These are phyloP conservation scores for Hydrolagus colliei DNA, from an alignment of 2,797 vertebrate genomes.

Conservation along the genomic window DNA sequence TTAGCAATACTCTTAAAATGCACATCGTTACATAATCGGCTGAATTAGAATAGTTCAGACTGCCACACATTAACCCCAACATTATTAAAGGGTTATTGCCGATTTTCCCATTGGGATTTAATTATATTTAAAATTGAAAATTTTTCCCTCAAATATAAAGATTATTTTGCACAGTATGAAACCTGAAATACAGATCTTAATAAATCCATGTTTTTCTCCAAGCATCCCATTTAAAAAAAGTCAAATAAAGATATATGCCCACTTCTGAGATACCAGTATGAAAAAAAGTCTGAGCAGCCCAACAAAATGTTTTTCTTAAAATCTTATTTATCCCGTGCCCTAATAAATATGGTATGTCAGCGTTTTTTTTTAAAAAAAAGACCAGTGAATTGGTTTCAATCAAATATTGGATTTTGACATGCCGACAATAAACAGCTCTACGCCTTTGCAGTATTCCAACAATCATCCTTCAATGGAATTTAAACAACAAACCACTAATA, in stretches of 20 bases:
- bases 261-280: neutral
- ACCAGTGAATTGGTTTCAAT: neutral
- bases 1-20: neutral
- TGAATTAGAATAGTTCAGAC: too few species aligned
- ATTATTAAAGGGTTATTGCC: too few species aligned
- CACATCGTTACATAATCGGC: neutral
- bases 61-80: too few species aligned
- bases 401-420: neutral
- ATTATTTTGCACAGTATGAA: neutral
- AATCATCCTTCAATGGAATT: neutral
- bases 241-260: neutral
- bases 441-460: neutral
- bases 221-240: neutral
- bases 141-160: too few species aligned
- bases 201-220: too few species aligned
- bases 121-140: too few species aligned
- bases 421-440: neutral
- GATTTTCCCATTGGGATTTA: too few species aligned
- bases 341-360: neutral
- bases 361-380: neutral
- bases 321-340: neutral
- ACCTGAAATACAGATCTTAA: neutral
- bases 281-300: neutral
- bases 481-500: neutral
- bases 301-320: neutral